Base-by-base conservation (phyloP, 2,113 vertebrate genomes). In the Lethenteron reissneri region DNA sequence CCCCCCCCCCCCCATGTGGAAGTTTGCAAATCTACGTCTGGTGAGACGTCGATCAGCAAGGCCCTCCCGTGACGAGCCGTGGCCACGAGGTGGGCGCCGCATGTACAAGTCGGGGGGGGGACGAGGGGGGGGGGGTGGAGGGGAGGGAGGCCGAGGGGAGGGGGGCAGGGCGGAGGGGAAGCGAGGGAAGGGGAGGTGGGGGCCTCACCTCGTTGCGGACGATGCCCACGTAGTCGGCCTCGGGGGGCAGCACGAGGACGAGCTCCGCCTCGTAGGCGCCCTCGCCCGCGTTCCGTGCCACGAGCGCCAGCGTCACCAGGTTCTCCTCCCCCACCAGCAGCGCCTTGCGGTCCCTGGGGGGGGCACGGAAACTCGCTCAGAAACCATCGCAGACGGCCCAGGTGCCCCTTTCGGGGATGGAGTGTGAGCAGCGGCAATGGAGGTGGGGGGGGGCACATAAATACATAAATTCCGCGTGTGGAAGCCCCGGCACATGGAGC, bases 191-290 rank as follows among this genome's bases (percentile, higher is more conserved):
- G 41, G 41, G 11, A 68, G n/a, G 64, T 9, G n/a, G n/a, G 11
- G 64, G 64, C 10, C 62, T 68, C 64, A 68, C 86, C 57, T 87
- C 85, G 73, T 86, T 84, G 70, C 88, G 84, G 59, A 85, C 80
- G 2, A 92, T 85, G 19, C 89, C 89, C 3, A 81, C 86, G 77
- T 91, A 94, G 75, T 90, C 86, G 0, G 86, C 87, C 73, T 90
- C 88, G 0, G 84, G 80, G 21, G 89, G 89, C 58, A 88, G 78
- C 1, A 82, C 82, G 74, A 91, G 86, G 1, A 86, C 81, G 15
- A 94, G 83, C 76, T 94, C 89, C 0, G 89, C 85, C 74, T 94
- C 89, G 1, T 92, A 94, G 1, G 89, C 89, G 1, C 89, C 89
- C 77, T 89, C 87, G 1, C 88, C 89, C 71, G 83, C 79, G 5